A percentile compares a stretch with the other conserved stretches of the same genome.
Conservation (phyloP, 2,113 vertebrate genomes). For the Varanus salvator region DNA sequence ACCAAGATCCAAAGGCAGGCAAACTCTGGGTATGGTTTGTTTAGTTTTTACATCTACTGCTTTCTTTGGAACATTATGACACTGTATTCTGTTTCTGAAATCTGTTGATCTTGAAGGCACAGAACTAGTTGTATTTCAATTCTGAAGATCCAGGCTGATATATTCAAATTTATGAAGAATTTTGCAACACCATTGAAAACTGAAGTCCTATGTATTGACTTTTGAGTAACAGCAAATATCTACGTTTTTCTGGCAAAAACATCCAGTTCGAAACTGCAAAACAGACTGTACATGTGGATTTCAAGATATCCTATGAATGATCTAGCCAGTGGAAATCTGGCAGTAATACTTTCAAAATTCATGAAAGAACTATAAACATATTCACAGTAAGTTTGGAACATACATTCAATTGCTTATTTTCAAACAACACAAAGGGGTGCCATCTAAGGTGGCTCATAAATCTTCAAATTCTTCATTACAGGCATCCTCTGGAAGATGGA, state of each 20-base stretch:
- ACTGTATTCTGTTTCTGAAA: neutral
- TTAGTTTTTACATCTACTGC: neutral
- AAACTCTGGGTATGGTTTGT: neutral
- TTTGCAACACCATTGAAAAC: neutral
- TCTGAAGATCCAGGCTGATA: neutral
- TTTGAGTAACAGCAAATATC: neutral
- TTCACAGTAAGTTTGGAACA: conserved; percentile 61
- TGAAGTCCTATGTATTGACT: neutral
- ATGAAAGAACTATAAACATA: conserved; percentile 42
- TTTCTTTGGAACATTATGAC: neutral
- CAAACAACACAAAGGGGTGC: conserved; percentile 2
- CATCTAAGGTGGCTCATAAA: too few species aligned
- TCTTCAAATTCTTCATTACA: too few species aligned
- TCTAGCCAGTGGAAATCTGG: neutral
- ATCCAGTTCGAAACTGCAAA: neutral
- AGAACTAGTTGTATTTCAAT: neutral
- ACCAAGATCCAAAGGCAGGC: neutral
- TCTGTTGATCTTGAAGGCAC: neutral
- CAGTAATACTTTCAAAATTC: neutral
- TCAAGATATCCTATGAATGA: neutral
- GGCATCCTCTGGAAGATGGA: too few species aligned
- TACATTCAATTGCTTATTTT: conserved; percentile 40
- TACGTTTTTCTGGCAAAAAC: neutral
- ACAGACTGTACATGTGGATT: neutral
- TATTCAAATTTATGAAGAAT: neutral